Conservation (phyloP, 2,797 vertebrate genomes). For the Pseudocheirus occidentalis region DNA sequence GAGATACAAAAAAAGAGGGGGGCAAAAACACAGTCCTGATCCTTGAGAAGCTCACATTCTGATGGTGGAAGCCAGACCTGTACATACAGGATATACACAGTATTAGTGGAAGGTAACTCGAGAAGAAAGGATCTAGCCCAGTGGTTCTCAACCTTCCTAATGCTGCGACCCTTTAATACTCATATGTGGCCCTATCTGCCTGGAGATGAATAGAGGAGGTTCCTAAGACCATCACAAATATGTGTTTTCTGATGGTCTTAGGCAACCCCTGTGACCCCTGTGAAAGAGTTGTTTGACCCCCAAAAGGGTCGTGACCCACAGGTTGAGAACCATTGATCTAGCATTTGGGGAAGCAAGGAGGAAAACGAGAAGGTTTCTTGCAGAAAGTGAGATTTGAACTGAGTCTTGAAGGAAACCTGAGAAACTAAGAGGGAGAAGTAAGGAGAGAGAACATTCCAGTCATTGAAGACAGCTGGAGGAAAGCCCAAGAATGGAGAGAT, state of each 20-base stretch:
- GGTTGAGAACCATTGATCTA: no score
- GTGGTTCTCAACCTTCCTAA: no score
- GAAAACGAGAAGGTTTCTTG: background rate
- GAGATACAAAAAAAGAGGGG: background rate
- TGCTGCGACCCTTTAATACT: no score
- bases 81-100: background rate
- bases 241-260: no score
- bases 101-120: background rate
- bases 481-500: background rate
- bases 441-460: background rate
- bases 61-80: background rate
- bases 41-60: background rate
- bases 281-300: no score
- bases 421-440: background rate
- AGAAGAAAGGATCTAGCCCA: background rate
- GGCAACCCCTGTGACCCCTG: no score
- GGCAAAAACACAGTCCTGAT: background rate
- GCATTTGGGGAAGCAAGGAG: background rate
- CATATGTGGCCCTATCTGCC: no score
- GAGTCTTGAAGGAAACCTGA: background rate
- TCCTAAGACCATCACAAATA: no score
- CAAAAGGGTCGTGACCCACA: no score
- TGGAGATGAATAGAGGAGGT: no score
- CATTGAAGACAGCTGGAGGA: background rate
- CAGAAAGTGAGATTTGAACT: background rate